phyloP scores from a whole-genome alignment of 2,113 vertebrate species.

The Phyllostomus discolor region DNA sequence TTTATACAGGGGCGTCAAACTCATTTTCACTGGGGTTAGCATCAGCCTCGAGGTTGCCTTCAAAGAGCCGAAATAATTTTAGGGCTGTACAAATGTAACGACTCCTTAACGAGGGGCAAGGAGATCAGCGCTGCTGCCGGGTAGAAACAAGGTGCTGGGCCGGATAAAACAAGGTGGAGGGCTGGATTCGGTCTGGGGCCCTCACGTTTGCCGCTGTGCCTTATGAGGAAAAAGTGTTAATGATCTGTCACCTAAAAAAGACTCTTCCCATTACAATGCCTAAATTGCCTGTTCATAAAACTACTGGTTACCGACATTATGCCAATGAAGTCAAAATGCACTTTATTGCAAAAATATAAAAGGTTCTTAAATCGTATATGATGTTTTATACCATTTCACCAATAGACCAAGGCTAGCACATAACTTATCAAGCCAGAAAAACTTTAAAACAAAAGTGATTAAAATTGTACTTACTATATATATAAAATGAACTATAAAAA shows the following conservation, averaged over 20 bases:
- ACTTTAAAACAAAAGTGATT: slow-evolving; percentile 71
- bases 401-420: slow-evolving; percentile 65
- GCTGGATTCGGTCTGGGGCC: no score
- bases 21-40: no score
- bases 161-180: no score
- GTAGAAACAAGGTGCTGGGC: no score
- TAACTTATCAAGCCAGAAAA: slow-evolving; percentile 77
- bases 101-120: no score
- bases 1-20: not conserved
- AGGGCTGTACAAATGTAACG: no score
- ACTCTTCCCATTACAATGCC: slow-evolving; percentile 59
- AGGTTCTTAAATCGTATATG: slow-evolving; percentile 80
- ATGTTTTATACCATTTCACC: slow-evolving; percentile 73
- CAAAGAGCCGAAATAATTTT: no score
- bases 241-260: slow-evolving; percentile 47
- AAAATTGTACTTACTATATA: slow-evolving; percentile 59
- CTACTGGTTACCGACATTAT: slow-evolving; percentile 58
- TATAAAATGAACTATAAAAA: slow-evolving; percentile 71
- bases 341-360: slow-evolving; percentile 83
- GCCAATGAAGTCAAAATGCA: slow-evolving; percentile 74
- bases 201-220: no score
- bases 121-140: no score
- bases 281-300: slow-evolving; percentile 69
- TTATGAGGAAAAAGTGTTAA: slow-evolving; percentile 53
- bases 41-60: no score